Percentiles rank a stretch among this genome's conserved stretches.
phyloP scores from a whole-genome alignment of 2,113 vertebrate species.

The Periophthalmus modestus region DNA sequence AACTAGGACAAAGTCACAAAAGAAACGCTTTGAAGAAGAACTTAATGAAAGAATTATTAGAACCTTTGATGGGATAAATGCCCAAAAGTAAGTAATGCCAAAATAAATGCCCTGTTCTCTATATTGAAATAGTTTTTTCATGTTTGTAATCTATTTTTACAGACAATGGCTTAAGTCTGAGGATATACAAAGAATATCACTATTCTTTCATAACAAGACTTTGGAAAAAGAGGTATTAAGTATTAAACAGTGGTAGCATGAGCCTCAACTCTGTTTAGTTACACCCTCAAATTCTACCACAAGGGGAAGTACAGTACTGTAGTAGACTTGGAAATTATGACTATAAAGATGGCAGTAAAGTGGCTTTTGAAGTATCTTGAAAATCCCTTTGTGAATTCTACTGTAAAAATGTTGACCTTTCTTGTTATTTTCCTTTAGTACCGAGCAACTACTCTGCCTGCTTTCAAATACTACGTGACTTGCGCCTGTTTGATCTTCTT shows the following conservation, averaged over 20 bases:
- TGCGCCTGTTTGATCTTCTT: conserved; percentile 95
- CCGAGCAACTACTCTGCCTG: conserved; percentile 91
- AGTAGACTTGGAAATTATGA: not conserved
- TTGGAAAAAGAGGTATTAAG: conserved; percentile 92
- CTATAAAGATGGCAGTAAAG: not conserved
- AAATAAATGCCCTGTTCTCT: not conserved
- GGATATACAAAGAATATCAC: conserved; percentile 96
- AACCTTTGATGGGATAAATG: conserved; percentile 96
- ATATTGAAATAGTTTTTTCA: not conserved
- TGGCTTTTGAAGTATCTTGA: conserved; percentile 12
- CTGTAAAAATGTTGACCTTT: conserved; percentile 15
- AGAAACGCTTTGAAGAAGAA: conserved; percentile 96
- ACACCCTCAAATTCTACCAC: not conserved
- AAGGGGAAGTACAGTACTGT: not conserved
- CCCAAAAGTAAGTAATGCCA: conserved; percentile 86
- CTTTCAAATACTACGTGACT: conserved; percentile 97
- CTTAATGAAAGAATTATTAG: conserved; percentile 96
- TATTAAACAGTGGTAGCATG: not conserved
- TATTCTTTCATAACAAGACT: conserved; percentile 95
- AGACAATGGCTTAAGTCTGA: conserved; percentile 99
- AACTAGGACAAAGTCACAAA: conserved; percentile 91
- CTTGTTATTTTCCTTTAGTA: conserved; percentile 79
- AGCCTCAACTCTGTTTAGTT: not conserved
- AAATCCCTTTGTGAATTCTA: conserved; percentile 8
- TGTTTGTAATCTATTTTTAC: conserved; percentile 23